phyloP scores from a whole-genome alignment of 1,140 invertebrate species.

The Eumeta japonica region DNA sequence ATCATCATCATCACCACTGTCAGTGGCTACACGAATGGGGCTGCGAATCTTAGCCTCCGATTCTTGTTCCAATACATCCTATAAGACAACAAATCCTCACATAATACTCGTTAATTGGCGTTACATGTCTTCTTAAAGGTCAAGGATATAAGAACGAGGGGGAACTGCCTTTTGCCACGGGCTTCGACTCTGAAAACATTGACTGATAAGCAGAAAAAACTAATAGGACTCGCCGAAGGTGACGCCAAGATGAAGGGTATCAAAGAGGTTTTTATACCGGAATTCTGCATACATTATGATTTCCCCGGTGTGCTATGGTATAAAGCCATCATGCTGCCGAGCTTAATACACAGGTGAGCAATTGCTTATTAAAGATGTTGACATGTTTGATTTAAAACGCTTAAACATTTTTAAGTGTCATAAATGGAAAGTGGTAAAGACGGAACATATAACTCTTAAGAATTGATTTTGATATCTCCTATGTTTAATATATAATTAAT shows the following conservation, averaged over 20 bases:
- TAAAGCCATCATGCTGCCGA: slow-evolving; percentile 84
- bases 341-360: slow-evolving; percentile 72
- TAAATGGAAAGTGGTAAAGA: no score
- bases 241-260: slow-evolving; percentile 30
- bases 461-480: background rate
- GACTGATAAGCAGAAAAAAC: slow-evolving; percentile 27
- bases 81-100: no score
- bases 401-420: no score
- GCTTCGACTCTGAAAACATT: slow-evolving; percentile 27
- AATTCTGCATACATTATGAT: slow-evolving; percentile 82
- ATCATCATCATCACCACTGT: no score
- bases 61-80: no score
- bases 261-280: slow-evolving; percentile 72
- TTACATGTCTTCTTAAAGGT: no score
- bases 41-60: no score
- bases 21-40: no score
- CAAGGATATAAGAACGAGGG: slow-evolving; percentile 26
- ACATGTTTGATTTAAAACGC: slow-evolving; percentile 3
- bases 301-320: slow-evolving; percentile 89
- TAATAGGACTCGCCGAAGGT: slow-evolving; percentile 23
- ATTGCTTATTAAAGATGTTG: slow-evolving; percentile 1
- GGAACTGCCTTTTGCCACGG: slow-evolving; percentile 40
- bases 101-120: no score
- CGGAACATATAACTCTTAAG: background rate
- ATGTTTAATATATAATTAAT: background rate